Evolutionary conservation across 1,140 invertebrate genomes (phyloP), one percentile per base, ranked within the genome.

Genomic region (Myzus persicae): DNA sequence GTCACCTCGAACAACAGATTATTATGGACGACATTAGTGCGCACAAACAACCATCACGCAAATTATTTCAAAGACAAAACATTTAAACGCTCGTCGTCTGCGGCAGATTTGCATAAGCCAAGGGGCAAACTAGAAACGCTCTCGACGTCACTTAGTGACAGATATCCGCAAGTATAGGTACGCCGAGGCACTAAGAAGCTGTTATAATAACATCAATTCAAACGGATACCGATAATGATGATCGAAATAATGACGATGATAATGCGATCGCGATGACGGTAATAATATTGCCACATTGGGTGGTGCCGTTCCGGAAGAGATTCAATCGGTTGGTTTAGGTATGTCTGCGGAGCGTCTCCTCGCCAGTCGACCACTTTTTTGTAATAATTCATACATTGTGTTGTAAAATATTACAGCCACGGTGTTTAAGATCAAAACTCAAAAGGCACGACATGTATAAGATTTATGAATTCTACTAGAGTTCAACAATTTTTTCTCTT

Each of bases 1-100:
- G 40, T 42, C 84, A 31, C 42, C 42, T 85, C 4, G 5, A 42
- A 44, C 42, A 44, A 44, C 84, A 44, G 31, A 85, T 44, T 11
- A 44, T 85, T 44, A 42, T 26, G 84, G 26, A 44, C 2, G 84
- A 85, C 84, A 85, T 85, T 44, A 42, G 38, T 24, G 38, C 24
- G 9, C 40, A 84, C 22, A 42, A 40, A 84, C 82, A 42, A 38
- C 11, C 82, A 84, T 84, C 82, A 40, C 40, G 9, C 38, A 42
- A 40, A 84, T 84, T n/a, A n/a, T 76, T 76, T 84, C 38, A 84
- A 84, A 84, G 36, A 84, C 40, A 42, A 84, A 42, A 84, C 82
- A 84, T 42, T 40, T 84, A 42, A 42, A 42, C 9, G 82, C 82
- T 38, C 82, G 3, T 42, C 36, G 22, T 84, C 40, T 84, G 42